Conservation (phyloP, 2,888 invertebrate species). For the Pogonocherus hispidulus region DNA sequence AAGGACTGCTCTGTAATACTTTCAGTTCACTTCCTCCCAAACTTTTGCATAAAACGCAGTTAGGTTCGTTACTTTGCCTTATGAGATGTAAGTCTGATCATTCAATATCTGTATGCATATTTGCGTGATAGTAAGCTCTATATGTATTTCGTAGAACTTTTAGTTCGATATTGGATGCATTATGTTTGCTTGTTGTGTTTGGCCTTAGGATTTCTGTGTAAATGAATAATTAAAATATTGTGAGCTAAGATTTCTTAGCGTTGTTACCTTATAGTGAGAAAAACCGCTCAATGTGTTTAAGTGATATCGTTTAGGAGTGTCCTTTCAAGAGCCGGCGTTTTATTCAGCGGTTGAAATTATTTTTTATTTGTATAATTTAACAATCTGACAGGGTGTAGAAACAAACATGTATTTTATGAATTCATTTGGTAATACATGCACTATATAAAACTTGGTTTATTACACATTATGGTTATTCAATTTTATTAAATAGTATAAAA, state of each 20-base stretch:
- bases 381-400: not conserved
- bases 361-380: too few species aligned
- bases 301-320: constrained; percentile 39
- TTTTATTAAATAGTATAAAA: too few species aligned
- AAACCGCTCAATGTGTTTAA: constrained; percentile 61
- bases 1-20: too few species aligned
- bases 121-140: constrained; percentile 35
- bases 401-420: too few species aligned
- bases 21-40: too few species aligned
- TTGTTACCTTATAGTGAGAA: constrained; percentile 60
- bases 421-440: too few species aligned
- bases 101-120: constrained; percentile 38
- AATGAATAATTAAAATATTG: constrained; percentile 37
- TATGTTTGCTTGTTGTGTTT: constrained; percentile 32
- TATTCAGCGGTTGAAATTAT: too few species aligned
- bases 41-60: constrained; percentile 25
- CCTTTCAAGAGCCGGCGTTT: not conserved
- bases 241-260: constrained; percentile 58
- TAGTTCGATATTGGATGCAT: constrained; percentile 9
- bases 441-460: too few species aligned
- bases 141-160: constrained; percentile 15
- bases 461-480: too few species aligned
- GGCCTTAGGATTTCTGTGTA: constrained; percentile 27
- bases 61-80: constrained; percentile 13
- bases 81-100: constrained; percentile 42